A percentile compares a stretch with the other conserved stretches of the same genome.
Conservation (phyloP, 23 tunicate species). For the Phallusia fumigata region DNA sequence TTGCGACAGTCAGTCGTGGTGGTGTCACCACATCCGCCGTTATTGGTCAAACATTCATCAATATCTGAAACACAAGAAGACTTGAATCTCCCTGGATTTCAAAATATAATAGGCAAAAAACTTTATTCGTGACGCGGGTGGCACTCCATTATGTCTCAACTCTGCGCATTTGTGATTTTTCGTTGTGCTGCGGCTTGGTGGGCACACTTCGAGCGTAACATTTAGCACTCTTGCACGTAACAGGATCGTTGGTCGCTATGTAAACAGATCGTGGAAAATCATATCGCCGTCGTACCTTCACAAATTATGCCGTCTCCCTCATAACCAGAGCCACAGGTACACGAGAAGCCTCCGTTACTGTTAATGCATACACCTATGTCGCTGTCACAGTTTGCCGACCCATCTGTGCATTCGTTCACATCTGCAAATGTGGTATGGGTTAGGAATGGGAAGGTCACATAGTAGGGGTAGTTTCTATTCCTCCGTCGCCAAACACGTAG, state of each 20-base stretch:
- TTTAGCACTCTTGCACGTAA: no score
- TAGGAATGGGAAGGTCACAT: no score
- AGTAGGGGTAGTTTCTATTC: no score
- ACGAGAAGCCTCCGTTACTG: neutral
- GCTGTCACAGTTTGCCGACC: neutral
- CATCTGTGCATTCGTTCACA: neutral
- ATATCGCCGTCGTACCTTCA: no score
- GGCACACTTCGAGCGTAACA: no score
- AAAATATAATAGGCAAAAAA: neutral
- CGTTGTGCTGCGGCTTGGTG: neutral
- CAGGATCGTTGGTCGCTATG: no score
- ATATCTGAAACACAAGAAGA: conserved; percentile 18
- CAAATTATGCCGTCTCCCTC: neutral
- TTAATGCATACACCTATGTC: neutral
- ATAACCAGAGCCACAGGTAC: neutral
- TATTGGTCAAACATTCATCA: conserved; percentile 21
- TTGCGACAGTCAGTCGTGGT: conserved; percentile 10
- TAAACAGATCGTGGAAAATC: no score
- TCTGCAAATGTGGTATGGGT: no score
- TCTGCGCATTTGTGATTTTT: neutral
- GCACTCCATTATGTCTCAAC: no score
- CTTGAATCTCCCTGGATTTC: neutral
- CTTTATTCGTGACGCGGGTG: no score
- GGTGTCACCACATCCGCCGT: conserved; percentile 11
- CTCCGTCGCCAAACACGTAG: no score